A percentile compares a stretch with the other conserved stretches of the same genome.
Evolutionary conservation across 2,113 vertebrate genomes (phyloP).

Genomic region (Hassar affinis): DNA sequence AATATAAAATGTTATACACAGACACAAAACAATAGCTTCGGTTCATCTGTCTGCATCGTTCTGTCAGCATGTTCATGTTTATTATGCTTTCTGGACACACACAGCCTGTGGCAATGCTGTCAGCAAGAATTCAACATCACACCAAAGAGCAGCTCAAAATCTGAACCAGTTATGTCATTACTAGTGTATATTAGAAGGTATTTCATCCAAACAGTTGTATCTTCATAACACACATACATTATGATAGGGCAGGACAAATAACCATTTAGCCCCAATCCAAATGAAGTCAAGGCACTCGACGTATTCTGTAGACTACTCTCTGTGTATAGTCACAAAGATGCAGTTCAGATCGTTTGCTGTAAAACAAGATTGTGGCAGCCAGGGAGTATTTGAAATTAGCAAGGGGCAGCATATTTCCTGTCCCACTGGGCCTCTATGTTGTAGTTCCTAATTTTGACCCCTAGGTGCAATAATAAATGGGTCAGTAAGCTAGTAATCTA

Average conservation of each 20-base stretch:
- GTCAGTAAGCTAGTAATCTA: neutral
- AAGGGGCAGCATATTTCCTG: neutral
- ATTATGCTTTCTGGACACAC: neutral
- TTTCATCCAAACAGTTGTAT: neutral
- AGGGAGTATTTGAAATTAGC: neutral
- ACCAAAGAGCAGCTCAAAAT: neutral
- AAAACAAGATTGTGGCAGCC: neutral
- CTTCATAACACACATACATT: neutral
- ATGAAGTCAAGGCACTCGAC: neutral
- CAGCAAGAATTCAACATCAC: neutral
- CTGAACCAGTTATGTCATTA: neutral
- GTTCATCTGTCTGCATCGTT: conserved; percentile 24
- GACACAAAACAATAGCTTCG: conserved; percentile 39
- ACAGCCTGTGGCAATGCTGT: neutral
- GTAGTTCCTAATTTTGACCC: neutral
- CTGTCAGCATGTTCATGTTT: conserved; percentile 7
- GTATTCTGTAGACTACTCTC: neutral
- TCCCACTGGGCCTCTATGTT: neutral
- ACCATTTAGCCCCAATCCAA: neutral
- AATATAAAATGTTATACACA: too few relatives aligned
- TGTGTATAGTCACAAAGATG: neutral
- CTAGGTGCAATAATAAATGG: neutral
- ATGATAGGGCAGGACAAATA: neutral
- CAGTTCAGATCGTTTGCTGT: neutral
- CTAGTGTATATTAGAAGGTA: neutral